Conservation (phyloP, 2,113 vertebrate species). For the Piaya cayana region DNA sequence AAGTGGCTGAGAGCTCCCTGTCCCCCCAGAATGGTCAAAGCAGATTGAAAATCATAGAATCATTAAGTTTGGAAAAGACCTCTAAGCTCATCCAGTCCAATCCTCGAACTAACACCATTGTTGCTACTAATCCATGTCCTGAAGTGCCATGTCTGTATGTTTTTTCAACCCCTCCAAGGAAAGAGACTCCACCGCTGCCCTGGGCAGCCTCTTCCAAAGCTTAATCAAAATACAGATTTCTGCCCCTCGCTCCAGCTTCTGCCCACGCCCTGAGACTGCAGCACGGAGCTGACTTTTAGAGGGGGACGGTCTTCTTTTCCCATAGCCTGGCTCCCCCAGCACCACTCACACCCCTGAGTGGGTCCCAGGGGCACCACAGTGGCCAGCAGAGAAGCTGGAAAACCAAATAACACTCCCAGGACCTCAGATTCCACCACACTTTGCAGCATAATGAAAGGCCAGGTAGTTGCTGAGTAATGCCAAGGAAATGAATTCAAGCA, state of each 20-base stretch:
- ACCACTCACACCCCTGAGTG: fast-evolving
- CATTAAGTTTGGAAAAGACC: too few relatives aligned
- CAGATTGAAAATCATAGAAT: too few relatives aligned
- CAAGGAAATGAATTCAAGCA: background rate
- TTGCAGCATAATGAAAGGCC: background rate
- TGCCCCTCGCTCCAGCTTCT: background rate
- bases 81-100: too few relatives aligned
- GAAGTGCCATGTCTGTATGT: too few relatives aligned
- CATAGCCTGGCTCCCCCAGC: background rate
- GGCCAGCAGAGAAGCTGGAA: background rate
- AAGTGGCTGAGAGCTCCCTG: fast-evolving
- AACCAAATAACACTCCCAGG: fast-evolving
- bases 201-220: too few relatives aligned
- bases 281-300: too few relatives aligned
- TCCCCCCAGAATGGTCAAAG: background rate
- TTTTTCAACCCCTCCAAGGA: too few relatives aligned
- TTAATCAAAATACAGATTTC: background rate
- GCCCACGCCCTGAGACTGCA: too few relatives aligned
- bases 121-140: too few relatives aligned
- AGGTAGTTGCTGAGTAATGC: constrained; percentile 4
- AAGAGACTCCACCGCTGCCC: too few relatives aligned
- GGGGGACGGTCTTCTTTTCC: too few relatives aligned
- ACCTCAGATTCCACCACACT: background rate
- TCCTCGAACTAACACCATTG: too few relatives aligned
- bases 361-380: fast-evolving